Base-by-base conservation (phyloP, 2,797 vertebrate species). In the Zalophus californianus region DNA sequence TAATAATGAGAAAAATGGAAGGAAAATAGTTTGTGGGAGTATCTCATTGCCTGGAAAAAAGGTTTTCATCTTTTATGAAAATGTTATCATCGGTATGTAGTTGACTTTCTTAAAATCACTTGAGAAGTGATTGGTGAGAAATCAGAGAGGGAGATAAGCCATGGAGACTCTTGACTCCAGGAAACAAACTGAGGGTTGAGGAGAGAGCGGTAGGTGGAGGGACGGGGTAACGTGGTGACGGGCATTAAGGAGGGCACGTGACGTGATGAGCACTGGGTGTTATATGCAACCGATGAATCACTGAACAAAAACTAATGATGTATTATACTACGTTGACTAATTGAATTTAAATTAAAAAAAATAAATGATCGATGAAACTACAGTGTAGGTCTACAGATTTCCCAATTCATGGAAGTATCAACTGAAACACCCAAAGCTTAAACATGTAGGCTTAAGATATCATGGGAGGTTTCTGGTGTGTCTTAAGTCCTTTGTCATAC, bases 341-440 rank as follows among this genome's bases (percentile, higher is more conserved):
- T n/a, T 66, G 64, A 66, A 66, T n/a, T 66, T 66, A n/a, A 66
- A 18, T 66, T 18, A 66, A 66, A 58, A 58, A n/a, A 66, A n/a
- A 66, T 7, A 66, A 66, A 13, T n/a, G 29, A 66, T 18, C 3
- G 3, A 16, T 66, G 20, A 13, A 35, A 23, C 3, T 1, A 1
- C 0, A 21, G 29, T 2, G 25, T 48, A 29, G 20, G 27, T 7
- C 6, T 4, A 0, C 32, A 2, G 23, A 12, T 23, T 18, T 56
- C 32, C 15, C 23, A 4, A 3, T 8, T 58, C 84, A 52, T 2
- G 0, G 5, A 50, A 0, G 27, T 13, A 7, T 5, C 64, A 7
- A 20, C 11, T 1, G 1, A 0, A 48, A 32, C 7, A 1, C 14
- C 52, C 21, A 25, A 16, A 50, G 0, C 60, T 10, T 7, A 35